Evolutionary conservation across 2,113 vertebrate species (phyloP).

Genomic region (Pagrus major): DNA sequence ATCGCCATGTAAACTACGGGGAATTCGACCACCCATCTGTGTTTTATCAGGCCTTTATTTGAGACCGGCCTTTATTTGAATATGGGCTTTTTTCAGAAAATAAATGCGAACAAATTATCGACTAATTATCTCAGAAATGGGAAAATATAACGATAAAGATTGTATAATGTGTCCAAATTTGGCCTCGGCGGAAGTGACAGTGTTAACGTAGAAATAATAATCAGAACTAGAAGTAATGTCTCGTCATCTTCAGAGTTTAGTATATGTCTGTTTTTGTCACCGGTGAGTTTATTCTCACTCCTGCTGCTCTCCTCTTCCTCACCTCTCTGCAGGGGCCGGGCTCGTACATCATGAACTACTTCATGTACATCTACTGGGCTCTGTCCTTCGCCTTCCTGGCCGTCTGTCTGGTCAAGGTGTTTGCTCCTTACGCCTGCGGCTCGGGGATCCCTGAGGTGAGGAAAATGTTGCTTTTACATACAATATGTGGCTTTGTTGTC

Average conservation of each 20-base stretch:
- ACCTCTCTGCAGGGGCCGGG: slow-evolving; percentile 89
- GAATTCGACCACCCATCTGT: neutral
- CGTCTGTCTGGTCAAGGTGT: slow-evolving; percentile 96
- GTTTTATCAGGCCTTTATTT: neutral
- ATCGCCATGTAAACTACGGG: neutral
- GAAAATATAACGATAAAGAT: no score
- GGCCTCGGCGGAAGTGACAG: neutral
- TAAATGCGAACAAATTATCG: neutral
- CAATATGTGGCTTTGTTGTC: no score
- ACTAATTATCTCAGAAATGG: neutral
- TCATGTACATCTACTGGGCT: slow-evolving; percentile 99
- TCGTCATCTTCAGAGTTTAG: no score
- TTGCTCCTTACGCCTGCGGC: slow-evolving; percentile 97
- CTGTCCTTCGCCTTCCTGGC: slow-evolving; percentile 97
- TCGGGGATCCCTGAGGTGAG: slow-evolving; percentile 98
- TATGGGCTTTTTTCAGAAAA: no score
- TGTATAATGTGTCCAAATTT: neutral
- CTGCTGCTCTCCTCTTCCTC: neutral
- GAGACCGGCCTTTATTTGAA: neutral
- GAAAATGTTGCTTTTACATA: neutral
- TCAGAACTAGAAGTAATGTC: no score
- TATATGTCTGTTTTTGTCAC: neutral
- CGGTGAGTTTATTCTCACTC: neutral
- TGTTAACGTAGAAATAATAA: neutral
- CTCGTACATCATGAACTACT: slow-evolving; percentile 99